Conservation (phyloP, 2,888 invertebrate species). For the Andrena dorsata region DNA sequence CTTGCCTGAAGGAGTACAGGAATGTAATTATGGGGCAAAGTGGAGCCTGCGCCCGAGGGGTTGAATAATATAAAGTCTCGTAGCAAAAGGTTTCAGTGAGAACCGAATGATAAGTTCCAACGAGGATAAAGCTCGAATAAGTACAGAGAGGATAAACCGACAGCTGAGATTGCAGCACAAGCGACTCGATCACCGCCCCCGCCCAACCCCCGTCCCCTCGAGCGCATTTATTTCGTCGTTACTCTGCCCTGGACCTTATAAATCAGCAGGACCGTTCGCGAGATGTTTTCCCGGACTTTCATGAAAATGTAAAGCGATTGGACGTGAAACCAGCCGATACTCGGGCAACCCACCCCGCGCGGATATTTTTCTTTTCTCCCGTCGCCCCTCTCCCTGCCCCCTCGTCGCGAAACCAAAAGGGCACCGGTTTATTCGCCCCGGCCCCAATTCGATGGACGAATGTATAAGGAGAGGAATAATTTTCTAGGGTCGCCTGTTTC, state of each 20-base stretch:
- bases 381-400: not conserved
- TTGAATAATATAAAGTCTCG: no score
- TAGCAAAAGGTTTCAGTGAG: not conserved
- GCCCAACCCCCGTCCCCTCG: not conserved
- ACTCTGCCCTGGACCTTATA: not conserved
- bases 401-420: slow-evolving; percentile 37
- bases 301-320: slow-evolving; percentile 49
- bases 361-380: not conserved
- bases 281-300: slow-evolving; percentile 25
- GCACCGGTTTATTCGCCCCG: slow-evolving; percentile 77
- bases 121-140: no score
- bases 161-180: not conserved
- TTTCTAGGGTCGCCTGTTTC: slow-evolving; percentile 71
- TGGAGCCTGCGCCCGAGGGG: no score
- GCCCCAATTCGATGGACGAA: slow-evolving; percentile 78
- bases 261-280: slow-evolving; percentile 26
- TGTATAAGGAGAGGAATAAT: slow-evolving; percentile 84
- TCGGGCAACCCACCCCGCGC: not conserved
- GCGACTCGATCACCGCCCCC: not conserved
- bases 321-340: not conserved
- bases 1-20: no score
- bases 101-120: no score
- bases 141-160: no score
- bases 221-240: slow-evolving; percentile 29
- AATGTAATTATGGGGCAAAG: no score